Base-by-base conservation (phyloP, 92 coral and sea anemone genomes). In the Anthopleura xanthogrammica region DNA sequence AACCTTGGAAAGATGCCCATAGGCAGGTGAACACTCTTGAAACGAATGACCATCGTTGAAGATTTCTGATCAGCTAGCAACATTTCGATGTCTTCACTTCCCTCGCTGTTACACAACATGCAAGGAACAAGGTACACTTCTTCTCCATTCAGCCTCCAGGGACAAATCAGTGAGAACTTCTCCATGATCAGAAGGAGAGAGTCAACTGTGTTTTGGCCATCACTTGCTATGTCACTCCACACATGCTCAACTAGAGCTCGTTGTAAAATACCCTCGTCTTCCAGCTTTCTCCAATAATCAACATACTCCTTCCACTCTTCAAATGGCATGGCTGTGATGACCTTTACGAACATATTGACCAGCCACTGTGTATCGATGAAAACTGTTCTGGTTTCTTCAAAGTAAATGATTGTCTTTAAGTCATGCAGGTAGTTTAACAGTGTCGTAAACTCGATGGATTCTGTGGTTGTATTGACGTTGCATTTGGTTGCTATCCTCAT, bases 341-440 rank as follows among this genome's bases (percentile, higher is more conserved):
- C 86, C 36, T 86, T 55, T 12, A 83, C 88, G n/a, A 92, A 79
- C 48, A 90, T 50, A 76, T 92, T 87, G 36, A 90, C 83, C 62
- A 92, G 68, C 93, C 95, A 92, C 66, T 79, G 89, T 9, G 88
- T 82, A 60, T 90, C 86, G 19, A 92, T 85, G 56, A 92, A 79
- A 7, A 92, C 85, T 40, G 58, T 10, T 11, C 77, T 19, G 2
- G 91, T 80, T 66, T 85, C 90, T 48, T 80, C 80, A 85, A 87
- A 88, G 68, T 90, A 86, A 23, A 92, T 80, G 22, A 92, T 50
- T 13, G 79, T 72, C 41, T 90, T 74, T 16, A 84, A 79, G 60
- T 90, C 91, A 65, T 90, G 95, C 50, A 92, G 50, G 58, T 79
- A 92, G 85, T 72, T 43, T 17, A 92, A 16, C 74, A 90, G 14